A percentile compares a stretch with the other conserved stretches of the same genome.
Evolutionary conservation across 2,888 invertebrate genomes (phyloP).

Genomic region (Lasioglossum zephyrum): DNA sequence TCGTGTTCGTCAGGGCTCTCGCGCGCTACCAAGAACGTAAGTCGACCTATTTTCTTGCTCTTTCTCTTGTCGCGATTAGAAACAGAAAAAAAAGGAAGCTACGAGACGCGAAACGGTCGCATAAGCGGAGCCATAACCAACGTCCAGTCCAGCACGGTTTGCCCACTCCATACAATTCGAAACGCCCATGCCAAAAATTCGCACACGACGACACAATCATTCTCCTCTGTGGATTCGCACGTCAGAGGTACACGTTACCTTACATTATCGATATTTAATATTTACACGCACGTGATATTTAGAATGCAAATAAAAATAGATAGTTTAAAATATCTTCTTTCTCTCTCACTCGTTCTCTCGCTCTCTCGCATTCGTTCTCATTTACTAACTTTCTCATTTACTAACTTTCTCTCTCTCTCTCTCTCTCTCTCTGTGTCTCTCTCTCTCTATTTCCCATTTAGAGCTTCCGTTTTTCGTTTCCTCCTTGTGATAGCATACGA

Average conservation of each 20-base stretch:
- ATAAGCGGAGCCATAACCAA: slow-evolving; percentile 40
- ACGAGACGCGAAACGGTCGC: slow-evolving; percentile 40
- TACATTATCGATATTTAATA: slow-evolving; percentile 53
- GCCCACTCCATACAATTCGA: slow-evolving; percentile 52
- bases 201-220: slow-evolving; percentile 24
- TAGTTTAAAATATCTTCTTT: slow-evolving; percentile 79
- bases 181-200: slow-evolving; percentile 63
- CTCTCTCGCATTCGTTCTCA: slow-evolving; percentile 34
- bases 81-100: slow-evolving; percentile 41
- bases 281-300: slow-evolving; percentile 69
- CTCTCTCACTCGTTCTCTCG: slow-evolving; percentile 25
- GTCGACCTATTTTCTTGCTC: neutral
- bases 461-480: slow-evolving; percentile 18
- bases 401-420: neutral
- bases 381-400: neutral
- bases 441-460: slow-evolving; percentile 4
- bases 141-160: slow-evolving; percentile 43
- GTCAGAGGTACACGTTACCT: slow-evolving; percentile 57
- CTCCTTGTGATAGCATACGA: slow-evolving; percentile 70
- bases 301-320: slow-evolving; percentile 81
- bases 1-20: slow-evolving; percentile 3
- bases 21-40: neutral
- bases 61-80: slow-evolving; percentile 30
- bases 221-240: slow-evolving; percentile 40
- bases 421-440: neutral